A percentile compares a stretch with the other conserved stretches of the same genome.
Conservation (phyloP, 2,797 vertebrate species). For the Knipowitschia caucasica region DNA sequence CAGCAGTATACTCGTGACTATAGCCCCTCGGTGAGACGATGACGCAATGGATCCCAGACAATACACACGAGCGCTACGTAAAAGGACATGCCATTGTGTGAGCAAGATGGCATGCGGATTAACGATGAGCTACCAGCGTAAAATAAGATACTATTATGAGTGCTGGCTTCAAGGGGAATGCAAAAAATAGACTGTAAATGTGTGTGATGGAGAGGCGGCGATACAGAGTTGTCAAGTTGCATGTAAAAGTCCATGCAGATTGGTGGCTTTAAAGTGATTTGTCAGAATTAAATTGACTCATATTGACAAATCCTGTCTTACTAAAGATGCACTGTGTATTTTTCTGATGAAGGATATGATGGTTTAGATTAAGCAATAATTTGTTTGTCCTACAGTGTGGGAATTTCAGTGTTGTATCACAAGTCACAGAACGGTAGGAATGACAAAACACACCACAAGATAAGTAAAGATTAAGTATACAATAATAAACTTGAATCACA, state of each 20-base stretch:
- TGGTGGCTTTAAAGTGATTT: conserved; percentile 10
- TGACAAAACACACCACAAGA: no score
- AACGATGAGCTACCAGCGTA: background rate
- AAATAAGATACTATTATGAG: background rate
- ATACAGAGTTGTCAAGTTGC: background rate
- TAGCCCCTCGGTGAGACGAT: conserved; percentile 50
- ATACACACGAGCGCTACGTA: conserved; percentile 22
- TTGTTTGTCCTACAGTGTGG: no score
- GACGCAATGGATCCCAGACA: conserved; percentile 54
- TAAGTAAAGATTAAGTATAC: no score
- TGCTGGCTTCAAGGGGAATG: background rate
- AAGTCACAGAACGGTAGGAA: no score
- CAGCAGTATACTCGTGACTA: conserved; percentile 60
- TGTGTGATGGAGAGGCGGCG: background rate
- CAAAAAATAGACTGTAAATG: background rate
- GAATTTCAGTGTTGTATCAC: no score
- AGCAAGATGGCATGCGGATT: background rate
- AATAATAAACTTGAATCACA: no score
- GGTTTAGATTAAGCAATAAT: no score
- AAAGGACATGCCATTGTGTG: background rate
- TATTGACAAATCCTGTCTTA: background rate
- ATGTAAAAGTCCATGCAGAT: background rate
- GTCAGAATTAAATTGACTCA: background rate
- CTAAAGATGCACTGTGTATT: background rate
- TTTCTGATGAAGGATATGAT: no score